Evolutionary conservation across 2,113 vertebrate species (phyloP).

Genomic region (Plecturocebus donacophilus): DNA sequence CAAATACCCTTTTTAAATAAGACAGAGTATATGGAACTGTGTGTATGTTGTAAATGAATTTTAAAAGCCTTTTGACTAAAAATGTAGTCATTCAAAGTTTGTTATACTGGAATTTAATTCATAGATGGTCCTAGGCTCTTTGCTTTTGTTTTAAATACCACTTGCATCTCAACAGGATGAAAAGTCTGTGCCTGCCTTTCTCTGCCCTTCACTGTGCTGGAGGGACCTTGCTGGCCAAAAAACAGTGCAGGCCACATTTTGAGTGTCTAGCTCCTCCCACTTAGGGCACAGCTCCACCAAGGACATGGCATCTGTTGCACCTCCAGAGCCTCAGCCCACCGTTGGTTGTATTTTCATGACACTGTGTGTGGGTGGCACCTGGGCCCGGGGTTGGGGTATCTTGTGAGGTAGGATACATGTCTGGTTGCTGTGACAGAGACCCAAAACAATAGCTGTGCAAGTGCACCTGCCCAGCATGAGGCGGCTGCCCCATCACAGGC

Average conservation of each 20-base stretch:
- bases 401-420: background rate
- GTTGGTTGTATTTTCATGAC: rapidly evolving
- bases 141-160: background rate
- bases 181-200: background rate
- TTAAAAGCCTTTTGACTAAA: background rate
- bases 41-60: background rate
- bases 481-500: too few relatives aligned
- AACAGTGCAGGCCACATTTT: rapidly evolving
- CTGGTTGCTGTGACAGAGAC: too few relatives aligned
- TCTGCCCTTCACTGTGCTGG: background rate
- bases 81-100: background rate
- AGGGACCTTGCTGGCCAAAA: background rate
- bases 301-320: too few relatives aligned
- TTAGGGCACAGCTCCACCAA: background rate
- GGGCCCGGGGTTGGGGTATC: background rate
- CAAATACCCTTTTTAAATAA: background rate
- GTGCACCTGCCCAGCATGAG: rapidly evolving
- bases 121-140: background rate
- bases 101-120: background rate
- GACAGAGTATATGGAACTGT: background rate
- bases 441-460: too few relatives aligned
- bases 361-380: background rate
- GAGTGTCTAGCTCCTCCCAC: background rate
- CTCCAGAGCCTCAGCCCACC: background rate
- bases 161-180: background rate